phyloP scores from a whole-genome alignment of 1,140 invertebrate species.

The Marisa cornuarietis region DNA sequence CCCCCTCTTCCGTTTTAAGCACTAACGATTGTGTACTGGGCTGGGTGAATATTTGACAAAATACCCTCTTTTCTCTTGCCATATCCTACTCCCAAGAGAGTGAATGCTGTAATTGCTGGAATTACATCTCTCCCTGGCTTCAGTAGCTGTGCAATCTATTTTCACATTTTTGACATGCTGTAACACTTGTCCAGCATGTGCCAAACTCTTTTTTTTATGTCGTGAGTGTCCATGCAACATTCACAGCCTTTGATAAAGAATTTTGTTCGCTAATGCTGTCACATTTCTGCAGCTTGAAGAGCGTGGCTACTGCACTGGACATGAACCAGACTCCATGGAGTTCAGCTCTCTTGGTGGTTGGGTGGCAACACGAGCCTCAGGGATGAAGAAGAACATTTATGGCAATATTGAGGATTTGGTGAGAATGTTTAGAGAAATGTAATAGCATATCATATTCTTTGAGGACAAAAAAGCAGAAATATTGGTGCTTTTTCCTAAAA shows the following conservation, averaged over 20 bases:
- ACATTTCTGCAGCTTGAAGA: conserved; percentile 52
- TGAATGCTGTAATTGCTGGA: too few species aligned
- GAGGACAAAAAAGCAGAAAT: neutral
- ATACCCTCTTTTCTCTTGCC: too few species aligned
- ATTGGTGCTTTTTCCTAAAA: neutral
- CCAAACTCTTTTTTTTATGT: too few species aligned
- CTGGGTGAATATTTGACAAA: too few species aligned
- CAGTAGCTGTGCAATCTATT: too few species aligned
- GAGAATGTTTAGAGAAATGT: conserved; percentile 17
- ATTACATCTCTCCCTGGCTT: too few species aligned
- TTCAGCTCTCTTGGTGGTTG: conserved; percentile 96
- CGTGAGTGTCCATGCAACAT: neutral
- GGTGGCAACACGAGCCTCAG: conserved; percentile 97
- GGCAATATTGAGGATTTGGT: conserved; percentile 96
- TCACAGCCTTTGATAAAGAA: neutral
- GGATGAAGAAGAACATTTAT: conserved; percentile 99
- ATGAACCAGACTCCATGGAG: conserved; percentile 98
- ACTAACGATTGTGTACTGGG: too few species aligned
- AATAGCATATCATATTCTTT: neutral
- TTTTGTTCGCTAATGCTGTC: neutral
- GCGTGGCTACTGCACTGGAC: conserved; percentile 71
- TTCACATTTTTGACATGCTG: too few species aligned
- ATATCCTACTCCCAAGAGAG: too few species aligned
- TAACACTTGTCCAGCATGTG: too few species aligned
- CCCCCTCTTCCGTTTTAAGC: too few species aligned